These are phyloP conservation scores for Turdus rufiventris DNA, from an alignment of 2,113 vertebrate species.

Conservation along the genomic window DNA sequence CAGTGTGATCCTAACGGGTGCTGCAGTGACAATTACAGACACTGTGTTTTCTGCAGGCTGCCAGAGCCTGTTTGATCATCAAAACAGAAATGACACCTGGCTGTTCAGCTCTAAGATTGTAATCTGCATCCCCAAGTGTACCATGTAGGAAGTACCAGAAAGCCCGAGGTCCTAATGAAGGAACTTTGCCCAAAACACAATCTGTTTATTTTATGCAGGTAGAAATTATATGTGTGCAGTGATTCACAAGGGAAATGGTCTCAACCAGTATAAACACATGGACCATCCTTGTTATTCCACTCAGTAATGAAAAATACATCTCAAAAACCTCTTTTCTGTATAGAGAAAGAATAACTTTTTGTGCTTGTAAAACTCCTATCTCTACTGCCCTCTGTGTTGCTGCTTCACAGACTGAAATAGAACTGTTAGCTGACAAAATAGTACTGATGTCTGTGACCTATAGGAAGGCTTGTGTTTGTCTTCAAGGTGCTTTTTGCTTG, in stretches of 20 bases:
- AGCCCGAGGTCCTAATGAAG: neutral
- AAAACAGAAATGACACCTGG: neutral
- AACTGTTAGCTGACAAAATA: neutral
- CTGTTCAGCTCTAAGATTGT: neutral
- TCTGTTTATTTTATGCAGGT: neutral
- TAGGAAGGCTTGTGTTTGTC: neutral
- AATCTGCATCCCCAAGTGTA: neutral
- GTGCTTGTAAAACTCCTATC: neutral
- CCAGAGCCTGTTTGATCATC: neutral
- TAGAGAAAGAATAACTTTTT: neutral
- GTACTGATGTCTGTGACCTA: neutral
- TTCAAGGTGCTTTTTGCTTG: neutral
- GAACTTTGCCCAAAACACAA: neutral
- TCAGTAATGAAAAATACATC: neutral
- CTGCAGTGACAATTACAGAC: neutral
- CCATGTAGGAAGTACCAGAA: neutral
- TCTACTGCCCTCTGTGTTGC: neutral
- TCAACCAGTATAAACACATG: neutral
- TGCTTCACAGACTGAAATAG: neutral
- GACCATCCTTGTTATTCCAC: neutral
- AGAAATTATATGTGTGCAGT: neutral
- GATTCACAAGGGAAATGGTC: neutral
- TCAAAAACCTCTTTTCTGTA: neutral
- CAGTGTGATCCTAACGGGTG: neutral
- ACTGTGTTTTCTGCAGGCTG: neutral